Percentiles rank a stretch among this genome's conserved stretches.
Conservation (phyloP, 2,797 vertebrate genomes). For the Tokudaia muenninki region DNA sequence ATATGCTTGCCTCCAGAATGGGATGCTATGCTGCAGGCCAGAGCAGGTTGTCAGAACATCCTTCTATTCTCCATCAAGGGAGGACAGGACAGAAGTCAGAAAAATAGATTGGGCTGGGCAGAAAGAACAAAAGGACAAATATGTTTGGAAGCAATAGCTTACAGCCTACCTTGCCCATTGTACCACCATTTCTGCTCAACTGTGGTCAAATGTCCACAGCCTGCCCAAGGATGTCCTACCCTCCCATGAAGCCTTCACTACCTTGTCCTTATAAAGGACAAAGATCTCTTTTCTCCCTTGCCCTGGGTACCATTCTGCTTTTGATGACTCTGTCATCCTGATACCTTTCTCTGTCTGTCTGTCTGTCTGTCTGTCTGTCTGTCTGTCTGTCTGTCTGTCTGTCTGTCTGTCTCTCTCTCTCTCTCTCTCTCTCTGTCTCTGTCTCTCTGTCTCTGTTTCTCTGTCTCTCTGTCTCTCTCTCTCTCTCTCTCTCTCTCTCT, state of each 20-base stretch:
- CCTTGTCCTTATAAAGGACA: neutral
- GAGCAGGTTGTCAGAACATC: neutral
- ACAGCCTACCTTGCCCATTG: rapidly evolving
- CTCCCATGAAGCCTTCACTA: neutral
- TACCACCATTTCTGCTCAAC: neutral
- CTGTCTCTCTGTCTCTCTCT: too few species aligned
- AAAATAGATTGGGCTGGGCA: neutral
- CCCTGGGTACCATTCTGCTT: neutral
- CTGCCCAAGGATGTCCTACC: neutral
- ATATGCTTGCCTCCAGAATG: neutral
- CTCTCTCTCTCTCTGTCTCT: too few species aligned
- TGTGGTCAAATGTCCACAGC: neutral
- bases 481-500: too few species aligned
- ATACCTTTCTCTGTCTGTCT: too few species aligned
- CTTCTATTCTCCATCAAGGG: neutral
- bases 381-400: too few species aligned
- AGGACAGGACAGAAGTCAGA: neutral
- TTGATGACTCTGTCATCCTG: rapidly evolving
- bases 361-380: neutral
- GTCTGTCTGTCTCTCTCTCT: too few species aligned
- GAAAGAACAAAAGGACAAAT: neutral
- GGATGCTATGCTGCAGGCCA: neutral
- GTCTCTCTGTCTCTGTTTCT: too few species aligned
- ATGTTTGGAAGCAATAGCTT: rapidly evolving
- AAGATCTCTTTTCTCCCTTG: neutral